These are phyloP conservation scores for Marmota monax DNA, from an alignment of 2,113 vertebrate species.

Conservation along the genomic window DNA sequence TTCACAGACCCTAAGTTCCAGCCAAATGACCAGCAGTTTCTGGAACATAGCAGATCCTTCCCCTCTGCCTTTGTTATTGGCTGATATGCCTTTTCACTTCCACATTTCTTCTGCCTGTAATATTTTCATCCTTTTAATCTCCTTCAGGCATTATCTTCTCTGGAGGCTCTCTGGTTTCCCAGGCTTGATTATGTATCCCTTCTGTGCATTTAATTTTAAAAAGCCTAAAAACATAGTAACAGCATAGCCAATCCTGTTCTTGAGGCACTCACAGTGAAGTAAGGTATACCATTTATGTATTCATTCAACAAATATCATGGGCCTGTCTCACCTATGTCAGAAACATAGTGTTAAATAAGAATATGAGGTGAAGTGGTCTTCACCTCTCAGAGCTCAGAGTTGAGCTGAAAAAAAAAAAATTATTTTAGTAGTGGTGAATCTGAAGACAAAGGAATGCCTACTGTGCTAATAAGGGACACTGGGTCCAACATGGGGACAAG, in stretches of 20 bases:
- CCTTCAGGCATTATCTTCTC: background rate
- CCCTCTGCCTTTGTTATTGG: background rate
- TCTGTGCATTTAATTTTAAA: background rate
- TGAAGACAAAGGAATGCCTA: background rate
- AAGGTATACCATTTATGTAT: background rate
- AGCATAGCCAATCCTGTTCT: background rate
- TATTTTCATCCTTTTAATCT: background rate
- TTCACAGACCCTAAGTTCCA: background rate
- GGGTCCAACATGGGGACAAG: background rate
- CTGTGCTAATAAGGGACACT: background rate
- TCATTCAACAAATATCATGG: constrained; percentile 25
- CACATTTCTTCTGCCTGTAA: background rate
- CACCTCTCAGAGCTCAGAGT: background rate
- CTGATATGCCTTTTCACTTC: background rate
- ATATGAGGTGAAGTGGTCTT: background rate
- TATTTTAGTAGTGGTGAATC: background rate
- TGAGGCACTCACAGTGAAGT: background rate
- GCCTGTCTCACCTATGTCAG: background rate
- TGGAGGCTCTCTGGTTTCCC: constrained; percentile 19
- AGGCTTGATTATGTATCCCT: background rate
- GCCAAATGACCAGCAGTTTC: background rate
- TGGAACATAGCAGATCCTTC: background rate
- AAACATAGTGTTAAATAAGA: background rate
- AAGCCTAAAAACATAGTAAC: background rate
- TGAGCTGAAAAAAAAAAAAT: background rate